Evolutionary conservation across 2,888 invertebrate genomes (phyloP).

Genomic region (Stenodema calcarata): DNA sequence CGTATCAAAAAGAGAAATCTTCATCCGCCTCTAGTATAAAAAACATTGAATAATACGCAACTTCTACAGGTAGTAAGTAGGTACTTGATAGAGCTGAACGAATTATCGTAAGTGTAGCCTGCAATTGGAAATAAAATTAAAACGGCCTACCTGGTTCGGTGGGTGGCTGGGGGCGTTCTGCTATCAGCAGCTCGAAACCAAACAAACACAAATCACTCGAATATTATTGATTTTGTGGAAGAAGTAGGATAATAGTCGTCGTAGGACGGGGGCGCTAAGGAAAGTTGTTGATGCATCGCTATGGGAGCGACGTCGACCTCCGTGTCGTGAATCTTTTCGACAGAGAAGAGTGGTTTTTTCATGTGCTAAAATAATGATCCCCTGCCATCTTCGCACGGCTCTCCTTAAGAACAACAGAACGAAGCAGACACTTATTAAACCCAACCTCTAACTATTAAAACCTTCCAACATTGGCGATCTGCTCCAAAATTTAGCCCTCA

Average conservation of each 20-base stretch:
- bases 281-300: slow-evolving; percentile 32
- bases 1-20: too few relatives aligned
- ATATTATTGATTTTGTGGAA: slow-evolving; percentile 31
- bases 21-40: too few relatives aligned
- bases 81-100: too few relatives aligned
- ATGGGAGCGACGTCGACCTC: slow-evolving; percentile 25
- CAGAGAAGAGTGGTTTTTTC: not conserved
- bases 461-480: too few relatives aligned
- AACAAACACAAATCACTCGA: slow-evolving; percentile 48
- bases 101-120: not conserved
- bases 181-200: slow-evolving; percentile 30
- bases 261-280: not conserved
- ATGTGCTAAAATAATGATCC: not conserved
- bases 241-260: not conserved
- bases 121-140: not conserved
- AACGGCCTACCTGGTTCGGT: slow-evolving; percentile 19
- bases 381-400: too few relatives aligned
- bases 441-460: too few relatives aligned
- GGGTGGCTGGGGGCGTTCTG: slow-evolving; percentile 18
- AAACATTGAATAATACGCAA: too few relatives aligned
- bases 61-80: too few relatives aligned
- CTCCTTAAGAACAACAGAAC: too few relatives aligned
- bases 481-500: too few relatives aligned
- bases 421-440: too few relatives aligned
- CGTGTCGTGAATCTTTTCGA: not conserved